A percentile compares a stretch with the other conserved stretches of the same genome.
Conservation (phyloP, 2,888 invertebrate species). For the Ferdinandea cuprea region DNA sequence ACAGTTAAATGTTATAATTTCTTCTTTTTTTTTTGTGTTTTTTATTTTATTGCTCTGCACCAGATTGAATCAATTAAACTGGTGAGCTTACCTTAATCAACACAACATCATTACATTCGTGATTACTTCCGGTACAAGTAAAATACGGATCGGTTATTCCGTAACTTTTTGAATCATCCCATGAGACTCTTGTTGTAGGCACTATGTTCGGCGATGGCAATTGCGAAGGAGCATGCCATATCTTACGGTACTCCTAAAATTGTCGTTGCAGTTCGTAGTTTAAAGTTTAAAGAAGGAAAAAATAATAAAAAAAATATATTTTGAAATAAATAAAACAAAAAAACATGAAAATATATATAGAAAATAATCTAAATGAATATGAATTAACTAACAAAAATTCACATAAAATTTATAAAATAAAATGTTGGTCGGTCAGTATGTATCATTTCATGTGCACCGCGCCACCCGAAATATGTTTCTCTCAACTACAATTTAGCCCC, state of each 20-base stretch:
- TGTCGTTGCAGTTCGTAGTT: constrained; percentile 48
- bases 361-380: constrained; percentile 7
- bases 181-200: constrained; percentile 81
- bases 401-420: constrained; percentile 8
- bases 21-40: neutral
- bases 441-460: neutral
- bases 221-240: constrained; percentile 81
- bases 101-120: constrained; percentile 83
- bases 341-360: constrained; percentile 48
- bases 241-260: constrained; percentile 79
- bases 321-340: constrained; percentile 44
- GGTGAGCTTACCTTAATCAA: constrained; percentile 81
- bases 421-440: constrained; percentile 26
- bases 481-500: neutral
- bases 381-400: constrained; percentile 22
- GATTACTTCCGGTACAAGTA: constrained; percentile 81
- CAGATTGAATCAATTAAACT: neutral
- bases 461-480: too few species aligned
- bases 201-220: constrained; percentile 81
- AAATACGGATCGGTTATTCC: constrained; percentile 79
- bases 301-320: constrained; percentile 61
- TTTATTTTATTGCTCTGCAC: neutral
- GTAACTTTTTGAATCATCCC: constrained; percentile 83
- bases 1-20: neutral
- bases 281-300: constrained; percentile 60